phyloP scores from a whole-genome alignment of 2,797 vertebrate genomes.

The Periparus ater region DNA sequence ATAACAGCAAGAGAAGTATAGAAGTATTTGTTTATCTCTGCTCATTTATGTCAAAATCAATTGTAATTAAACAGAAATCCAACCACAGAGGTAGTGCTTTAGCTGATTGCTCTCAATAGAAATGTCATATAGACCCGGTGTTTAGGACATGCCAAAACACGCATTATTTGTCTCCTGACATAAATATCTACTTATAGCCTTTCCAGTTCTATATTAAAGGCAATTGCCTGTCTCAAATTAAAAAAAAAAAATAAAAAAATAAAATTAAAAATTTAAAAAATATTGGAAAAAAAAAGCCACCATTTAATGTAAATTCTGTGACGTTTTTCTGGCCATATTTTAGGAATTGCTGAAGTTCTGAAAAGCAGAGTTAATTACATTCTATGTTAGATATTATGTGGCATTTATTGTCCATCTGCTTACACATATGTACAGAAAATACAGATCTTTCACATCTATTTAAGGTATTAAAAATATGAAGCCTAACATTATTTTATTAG shows the following conservation, averaged over 20 bases:
- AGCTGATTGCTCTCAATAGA: conserved; percentile 59
- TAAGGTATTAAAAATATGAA: neutral
- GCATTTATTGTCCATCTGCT: conserved; percentile 6
- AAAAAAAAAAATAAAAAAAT: neutral
- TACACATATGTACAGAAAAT: neutral
- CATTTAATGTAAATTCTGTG: neutral
- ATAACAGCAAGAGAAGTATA: conserved; percentile 58
- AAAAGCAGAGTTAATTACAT: neutral
- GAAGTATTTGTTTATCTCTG: conserved; percentile 69
- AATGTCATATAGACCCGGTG: conserved; percentile 26
- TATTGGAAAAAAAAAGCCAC: neutral
- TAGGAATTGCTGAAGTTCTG: neutral
- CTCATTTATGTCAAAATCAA: conserved; percentile 74
- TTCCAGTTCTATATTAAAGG: neutral
- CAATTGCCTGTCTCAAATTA: neutral
- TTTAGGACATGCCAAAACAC: conserved; percentile 34
- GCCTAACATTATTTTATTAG: neutral
- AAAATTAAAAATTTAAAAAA: neutral
- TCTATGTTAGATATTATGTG: neutral
- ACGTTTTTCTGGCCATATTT: neutral
- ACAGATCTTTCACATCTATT: neutral
- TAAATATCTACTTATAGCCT: conserved; percentile 17
- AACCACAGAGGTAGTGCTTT: conserved; percentile 36
- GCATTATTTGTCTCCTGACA: conserved; percentile 29
- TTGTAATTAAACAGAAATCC: conserved; percentile 71